Evolutionary conservation across 1,140 invertebrate genomes (phyloP).

Genomic region (Melitaea cinxia): DNA sequence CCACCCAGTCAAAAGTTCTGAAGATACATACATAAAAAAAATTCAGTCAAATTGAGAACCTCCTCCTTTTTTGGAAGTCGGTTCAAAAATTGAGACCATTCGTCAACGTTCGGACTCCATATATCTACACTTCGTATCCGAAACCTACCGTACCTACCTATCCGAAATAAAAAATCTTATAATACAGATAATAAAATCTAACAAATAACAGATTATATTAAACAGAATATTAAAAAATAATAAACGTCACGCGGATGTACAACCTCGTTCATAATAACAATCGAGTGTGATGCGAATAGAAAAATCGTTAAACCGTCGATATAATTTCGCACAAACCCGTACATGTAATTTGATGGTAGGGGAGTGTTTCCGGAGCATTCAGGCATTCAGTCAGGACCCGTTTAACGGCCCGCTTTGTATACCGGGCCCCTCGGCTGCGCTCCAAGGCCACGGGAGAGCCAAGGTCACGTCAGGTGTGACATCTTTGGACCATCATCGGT

Average conservation of each 20-base stretch:
- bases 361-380: conserved; percentile 57
- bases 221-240: conserved; percentile 8
- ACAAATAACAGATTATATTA: too few species aligned
- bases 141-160: too few species aligned
- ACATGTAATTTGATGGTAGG: conserved; percentile 39
- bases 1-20: too few species aligned
- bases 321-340: conserved; percentile 30
- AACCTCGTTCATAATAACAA: background rate
- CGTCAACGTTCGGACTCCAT: too few species aligned
- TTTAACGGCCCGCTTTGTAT: conserved; percentile 53
- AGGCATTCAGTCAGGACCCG: conserved; percentile 35
- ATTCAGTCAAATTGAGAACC: too few species aligned
- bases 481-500: conserved; percentile 14
- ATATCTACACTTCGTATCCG: too few species aligned
- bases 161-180: too few species aligned
- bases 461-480: conserved; percentile 53
- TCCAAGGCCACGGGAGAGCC: conserved; percentile 45
- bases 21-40: too few species aligned
- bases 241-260: background rate
- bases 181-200: too few species aligned
- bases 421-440: conserved; percentile 29
- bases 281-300: conserved; percentile 20
- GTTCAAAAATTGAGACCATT: too few species aligned
- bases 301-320: conserved; percentile 54
- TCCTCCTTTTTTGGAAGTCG: too few species aligned